Percentiles rank a stretch among this genome's conserved stretches.
Evolutionary conservation across 2,797 vertebrate species (phyloP).

Genomic region (Ctenopoma kingsleyae): DNA sequence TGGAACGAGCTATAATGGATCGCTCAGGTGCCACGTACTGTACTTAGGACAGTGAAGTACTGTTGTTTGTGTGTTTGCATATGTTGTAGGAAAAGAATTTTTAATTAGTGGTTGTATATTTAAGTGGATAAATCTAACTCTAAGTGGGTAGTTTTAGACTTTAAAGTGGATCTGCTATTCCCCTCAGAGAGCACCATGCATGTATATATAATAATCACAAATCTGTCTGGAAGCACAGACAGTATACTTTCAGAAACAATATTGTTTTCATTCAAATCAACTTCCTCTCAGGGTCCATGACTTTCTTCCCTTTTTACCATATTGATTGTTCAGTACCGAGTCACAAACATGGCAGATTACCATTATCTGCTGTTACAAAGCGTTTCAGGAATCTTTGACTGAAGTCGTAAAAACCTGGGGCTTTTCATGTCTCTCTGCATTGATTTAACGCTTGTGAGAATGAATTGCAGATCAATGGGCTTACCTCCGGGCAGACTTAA

Average conservation of each 20-base stretch:
- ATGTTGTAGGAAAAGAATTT: constrained; percentile 33
- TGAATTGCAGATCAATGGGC: constrained; percentile 89
- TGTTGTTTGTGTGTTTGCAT: constrained; percentile 69
- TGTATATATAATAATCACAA: constrained; percentile 37
- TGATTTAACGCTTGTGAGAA: constrained; percentile 86
- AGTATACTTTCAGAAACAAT: constrained; percentile 10
- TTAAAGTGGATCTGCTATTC: constrained; percentile 30
- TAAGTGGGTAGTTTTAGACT: constrained; percentile 57
- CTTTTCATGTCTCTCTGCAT: constrained; percentile 86
- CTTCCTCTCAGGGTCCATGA: constrained; percentile 71
- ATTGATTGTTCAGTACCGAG: constrained; percentile 75
- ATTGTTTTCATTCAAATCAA: constrained; percentile 84
- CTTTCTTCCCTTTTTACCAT: constrained; percentile 60
- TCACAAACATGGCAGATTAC: constrained; percentile 81
- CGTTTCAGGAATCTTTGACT: constrained; percentile 84
- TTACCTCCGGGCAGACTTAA: constrained; percentile 86
- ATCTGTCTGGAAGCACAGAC: constrained; percentile 55
- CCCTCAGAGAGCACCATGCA: constrained; percentile 5
- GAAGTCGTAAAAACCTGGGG: constrained; percentile 82
- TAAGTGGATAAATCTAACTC: constrained; percentile 70
- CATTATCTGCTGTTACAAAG: constrained; percentile 87
- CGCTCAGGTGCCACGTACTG: constrained; percentile 71
- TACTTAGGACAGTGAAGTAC: constrained; percentile 66
- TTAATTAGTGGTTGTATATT: constrained; percentile 55
- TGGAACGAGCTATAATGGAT: constrained; percentile 76